These are phyloP conservation scores for Ametastegia equiseti DNA, from an alignment of 2,888 invertebrate species.

Conservation along the genomic window DNA sequence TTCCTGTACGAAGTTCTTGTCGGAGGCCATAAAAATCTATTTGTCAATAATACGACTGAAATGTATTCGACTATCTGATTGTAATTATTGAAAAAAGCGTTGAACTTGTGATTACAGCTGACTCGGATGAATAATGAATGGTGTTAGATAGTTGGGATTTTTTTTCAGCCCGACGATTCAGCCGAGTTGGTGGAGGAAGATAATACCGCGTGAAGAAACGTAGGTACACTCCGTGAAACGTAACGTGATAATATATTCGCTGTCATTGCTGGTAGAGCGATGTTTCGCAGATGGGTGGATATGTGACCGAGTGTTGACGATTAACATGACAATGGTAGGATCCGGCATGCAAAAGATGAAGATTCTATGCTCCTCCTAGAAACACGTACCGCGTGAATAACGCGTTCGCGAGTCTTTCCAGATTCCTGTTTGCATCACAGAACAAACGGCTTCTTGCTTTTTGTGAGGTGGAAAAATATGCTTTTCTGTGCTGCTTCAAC, in stretches of 20 bases:
- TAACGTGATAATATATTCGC: slow-evolving; percentile 37
- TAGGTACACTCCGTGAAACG: slow-evolving; percentile 13
- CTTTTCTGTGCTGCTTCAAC: not conserved
- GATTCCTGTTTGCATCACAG: slow-evolving; percentile 1
- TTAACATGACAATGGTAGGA: slow-evolving; percentile 37
- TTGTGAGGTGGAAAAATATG: not conserved
- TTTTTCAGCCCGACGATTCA: slow-evolving; percentile 37
- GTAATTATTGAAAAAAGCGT: no score
- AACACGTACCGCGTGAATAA: not conserved
- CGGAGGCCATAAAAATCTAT: no score
- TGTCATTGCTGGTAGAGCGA: slow-evolving; percentile 28
- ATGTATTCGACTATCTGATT: no score
- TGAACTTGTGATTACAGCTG: no score
- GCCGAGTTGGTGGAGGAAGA: slow-evolving; percentile 18
- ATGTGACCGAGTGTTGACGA: slow-evolving; percentile 30
- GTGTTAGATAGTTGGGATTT: not conserved
- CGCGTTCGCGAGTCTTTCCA: not conserved
- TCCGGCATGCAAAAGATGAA: not conserved
- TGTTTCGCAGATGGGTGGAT: slow-evolving; percentile 23
- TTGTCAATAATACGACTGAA: no score
- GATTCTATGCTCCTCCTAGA: not conserved
- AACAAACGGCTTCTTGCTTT: not conserved
- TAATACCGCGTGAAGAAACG: not conserved
- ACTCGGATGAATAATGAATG: slow-evolving; percentile 11
- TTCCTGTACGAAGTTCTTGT: no score